Base-by-base conservation (phyloP, 2,888 invertebrate genomes). In the Cyaniris semiargus region DNA sequence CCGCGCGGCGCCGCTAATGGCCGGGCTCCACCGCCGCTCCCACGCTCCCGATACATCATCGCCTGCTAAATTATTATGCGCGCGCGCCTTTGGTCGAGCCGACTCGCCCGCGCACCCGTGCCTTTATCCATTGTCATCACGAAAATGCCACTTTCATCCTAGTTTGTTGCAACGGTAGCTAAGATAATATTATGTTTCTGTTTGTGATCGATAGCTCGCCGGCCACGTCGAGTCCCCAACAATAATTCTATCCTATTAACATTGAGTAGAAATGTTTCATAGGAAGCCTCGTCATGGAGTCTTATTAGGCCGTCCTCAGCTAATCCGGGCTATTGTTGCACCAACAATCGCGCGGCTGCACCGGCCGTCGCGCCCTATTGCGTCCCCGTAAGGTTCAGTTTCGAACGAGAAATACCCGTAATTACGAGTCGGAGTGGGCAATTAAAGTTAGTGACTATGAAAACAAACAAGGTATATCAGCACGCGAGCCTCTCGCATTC, bases 391-490 rank as follows among this genome's bases (percentile, higher is more conserved):
- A 18, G 48, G 74, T 74, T 53, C 18, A 53, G 13, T 27, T 74
- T 23, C 3, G 38, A 34, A 21, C 38, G 10, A 13, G 23, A 53
- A 27, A 1, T 27, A 2, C 1, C 18, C 7, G 72, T 80, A 80
- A 80, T 80, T 79, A 80, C 60, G 75, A 75, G 60, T 31, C 18
- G 27, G 70, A 70, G 71, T 76, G 78, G 79, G 76, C 74, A 87
- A 90, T 90, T 89, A 90, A 86, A 86, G 80, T 81, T 82, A 83
- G 87, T 89, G 89, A 89, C 88, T 83, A 79, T 85, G 84, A 85
- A 85, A 86, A 88, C 88, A 87, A 87, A 88, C 89, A 86, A 82
- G 74, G 74, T 74, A 74, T 53, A 48, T 72, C 72, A 72, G 72
- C 72, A 72, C 72, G 72, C 72, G 72, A 72, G 48, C 21, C 74